Base-by-base conservation (phyloP, 1,140 invertebrate species). In the Temnothorax nylanderi region DNA sequence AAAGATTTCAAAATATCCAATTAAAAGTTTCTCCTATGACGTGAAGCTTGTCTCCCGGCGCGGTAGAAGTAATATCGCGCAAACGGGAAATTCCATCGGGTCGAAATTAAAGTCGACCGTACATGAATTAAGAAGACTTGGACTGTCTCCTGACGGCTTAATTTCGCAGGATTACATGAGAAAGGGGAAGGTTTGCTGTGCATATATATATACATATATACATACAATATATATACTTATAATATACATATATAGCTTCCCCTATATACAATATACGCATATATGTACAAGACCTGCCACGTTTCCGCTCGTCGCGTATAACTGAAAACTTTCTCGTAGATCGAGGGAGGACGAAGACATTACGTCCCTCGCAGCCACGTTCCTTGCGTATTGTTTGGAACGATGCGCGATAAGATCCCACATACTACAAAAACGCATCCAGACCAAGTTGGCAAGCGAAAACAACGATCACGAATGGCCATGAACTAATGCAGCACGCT, bases 71-170 rank as follows among this genome's bases (percentile, higher is more conserved):
- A 77, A 89, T 78, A 87, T 74, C 69, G 60, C 72, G 69, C 34
- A 51, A 78, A 80, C 37, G 41, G 56, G 13, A 81, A 26, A 65
- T 69, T 49, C 26, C 26, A 54, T 34, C 71, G 47, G 76, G 58
- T 77, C 74, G 80, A 64, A 84, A 84, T 84, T 84, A 84, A 56
- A 84, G 54, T 51, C 62, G 47, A 54, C 77, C 47, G 58, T 58
- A 58, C 64, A 32, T 49, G 80, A 89, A 85, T 89, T 89, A 88
- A 86, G 88, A 65, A 84, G 80, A 78, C 75, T 44, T 47, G 86
- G 67, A 49, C 74, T 60, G 60, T 72, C 58, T 74, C 75, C 21
- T 58, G 62, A 69, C 86, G 76, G 67, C 75, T 82, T 86, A 81
- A 85, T 87, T 80, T 84, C 75, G 62, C 49, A 44, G 72, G 65